These are phyloP conservation scores for Hemiscyllium ocellatum DNA, from an alignment of 2,113 vertebrate genomes.

Conservation along the genomic window DNA sequence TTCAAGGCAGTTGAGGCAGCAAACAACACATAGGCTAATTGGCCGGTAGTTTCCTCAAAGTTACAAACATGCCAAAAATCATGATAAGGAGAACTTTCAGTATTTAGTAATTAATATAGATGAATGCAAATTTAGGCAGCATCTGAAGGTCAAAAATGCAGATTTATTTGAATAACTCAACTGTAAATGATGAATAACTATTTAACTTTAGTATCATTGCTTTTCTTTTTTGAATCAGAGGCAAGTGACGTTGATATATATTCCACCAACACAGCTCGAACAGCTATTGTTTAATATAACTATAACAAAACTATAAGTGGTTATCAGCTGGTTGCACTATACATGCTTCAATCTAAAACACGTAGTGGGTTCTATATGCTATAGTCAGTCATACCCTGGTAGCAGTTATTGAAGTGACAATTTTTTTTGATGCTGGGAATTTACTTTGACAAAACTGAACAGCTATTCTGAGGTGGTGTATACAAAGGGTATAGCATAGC, in stretches of 20 bases:
- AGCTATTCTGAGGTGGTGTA: neutral
- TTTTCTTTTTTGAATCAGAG: conserved; percentile 2
- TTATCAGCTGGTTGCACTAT: neutral
- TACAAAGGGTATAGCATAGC: neutral
- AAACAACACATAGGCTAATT: neutral
- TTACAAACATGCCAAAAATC: neutral
- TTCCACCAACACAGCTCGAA: neutral
- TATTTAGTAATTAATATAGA: neutral
- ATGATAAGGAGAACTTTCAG: neutral
- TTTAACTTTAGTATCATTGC: conserved; percentile 18
- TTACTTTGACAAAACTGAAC: conserved; percentile 1
- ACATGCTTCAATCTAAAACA: neutral
- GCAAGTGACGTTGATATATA: conserved; percentile 4
- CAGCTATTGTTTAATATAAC: neutral
- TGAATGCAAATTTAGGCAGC: neutral
- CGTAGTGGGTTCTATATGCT: neutral
- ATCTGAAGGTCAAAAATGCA: neutral
- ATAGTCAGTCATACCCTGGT: neutral
- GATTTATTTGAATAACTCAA: neutral
- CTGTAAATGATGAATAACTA: neutral
- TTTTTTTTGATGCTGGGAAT: neutral
- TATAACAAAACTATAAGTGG: neutral
- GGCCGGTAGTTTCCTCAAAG: neutral
- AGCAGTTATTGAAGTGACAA: neutral
- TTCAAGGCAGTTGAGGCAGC: neutral